Base-by-base conservation (phyloP, 2,888 invertebrate species). In the Heliconius charithonia region DNA sequence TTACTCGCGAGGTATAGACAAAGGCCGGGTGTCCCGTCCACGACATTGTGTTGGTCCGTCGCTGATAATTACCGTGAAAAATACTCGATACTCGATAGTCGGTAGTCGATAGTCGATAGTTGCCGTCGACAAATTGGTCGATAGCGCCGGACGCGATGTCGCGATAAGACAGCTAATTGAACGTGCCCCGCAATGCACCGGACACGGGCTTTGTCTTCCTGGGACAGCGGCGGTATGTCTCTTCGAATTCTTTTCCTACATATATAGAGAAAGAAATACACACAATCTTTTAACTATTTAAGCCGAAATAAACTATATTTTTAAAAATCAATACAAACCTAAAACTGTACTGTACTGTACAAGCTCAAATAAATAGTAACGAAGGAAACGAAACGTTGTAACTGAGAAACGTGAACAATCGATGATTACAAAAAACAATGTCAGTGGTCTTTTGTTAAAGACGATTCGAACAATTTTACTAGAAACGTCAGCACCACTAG, bases 11-110 rank as follows among this genome's bases (percentile, higher is more conserved):
- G 32, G 27, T 70, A 37, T 6, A n/a, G 45, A 63, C 45, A 71
- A 77, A 66, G 56, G 66, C 63, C 19, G 41, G 71, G 65, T 51
- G 37, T 25, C 51, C 29, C 56, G 25, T 29, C 41, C 51, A n/a
- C 41, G 73, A 32, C 77, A 65, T 37, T 45, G 72, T 29, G 62
- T 63, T 63, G 25, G 27, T 69, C 72, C 56, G 74, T 77, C 75
- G 66, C 72, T 81, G 84, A 85, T 88, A 86, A 87, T 88, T 87
- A 86, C 86, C 83, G 85, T 84, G 84, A 86, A 83, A 84, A 84
- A 87, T 87, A 45, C 16, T 79, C 75, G 79, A 81, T 79, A 80
- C 79, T 79, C 80, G 87, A 87, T 74, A 45, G 27, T 78, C 72
- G 79, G 81, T 80, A 80, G 79, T 79, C 80, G 87, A 87, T 74